phyloP scores from a whole-genome alignment of 2,888 invertebrate species.

The Ophion slaviceki region DNA sequence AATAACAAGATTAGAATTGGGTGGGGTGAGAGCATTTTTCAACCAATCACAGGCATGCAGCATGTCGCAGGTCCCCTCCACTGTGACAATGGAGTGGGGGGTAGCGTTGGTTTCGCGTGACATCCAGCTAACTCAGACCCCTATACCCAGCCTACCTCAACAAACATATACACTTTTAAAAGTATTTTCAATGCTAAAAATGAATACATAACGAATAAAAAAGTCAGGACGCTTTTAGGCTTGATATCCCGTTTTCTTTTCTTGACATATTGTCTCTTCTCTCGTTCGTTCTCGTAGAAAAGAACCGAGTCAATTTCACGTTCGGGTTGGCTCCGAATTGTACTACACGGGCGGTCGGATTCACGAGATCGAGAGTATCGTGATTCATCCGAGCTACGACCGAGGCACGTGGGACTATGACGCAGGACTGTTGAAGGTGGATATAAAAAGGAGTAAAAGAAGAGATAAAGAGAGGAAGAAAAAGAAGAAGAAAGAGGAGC shows the following conservation, averaged over 20 bases:
- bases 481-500: conserved; percentile 13
- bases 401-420: conserved; percentile 72
- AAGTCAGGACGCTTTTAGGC: conserved; percentile 29
- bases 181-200: neutral
- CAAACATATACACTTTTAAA: too few relatives aligned
- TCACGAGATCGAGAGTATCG: conserved; percentile 68
- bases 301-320: conserved; percentile 67
- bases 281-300: conserved; percentile 57
- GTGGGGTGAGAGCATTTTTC: too few relatives aligned
- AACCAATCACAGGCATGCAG: too few relatives aligned
- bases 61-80: too few relatives aligned
- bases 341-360: conserved; percentile 71
- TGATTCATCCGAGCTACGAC: conserved; percentile 72
- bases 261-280: too few relatives aligned
- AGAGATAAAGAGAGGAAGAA: neutral
- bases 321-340: conserved; percentile 70
- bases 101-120: too few relatives aligned
- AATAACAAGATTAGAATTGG: too few relatives aligned
- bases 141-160: too few relatives aligned
- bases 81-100: too few relatives aligned
- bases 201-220: conserved; percentile 4
- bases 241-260: neutral
- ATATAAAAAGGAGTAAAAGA: conserved; percentile 16
- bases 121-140: too few relatives aligned
- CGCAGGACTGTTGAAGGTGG: conserved; percentile 74